Base-by-base conservation (phyloP, 1,140 invertebrate species). In the Antheraea mylitta region DNA sequence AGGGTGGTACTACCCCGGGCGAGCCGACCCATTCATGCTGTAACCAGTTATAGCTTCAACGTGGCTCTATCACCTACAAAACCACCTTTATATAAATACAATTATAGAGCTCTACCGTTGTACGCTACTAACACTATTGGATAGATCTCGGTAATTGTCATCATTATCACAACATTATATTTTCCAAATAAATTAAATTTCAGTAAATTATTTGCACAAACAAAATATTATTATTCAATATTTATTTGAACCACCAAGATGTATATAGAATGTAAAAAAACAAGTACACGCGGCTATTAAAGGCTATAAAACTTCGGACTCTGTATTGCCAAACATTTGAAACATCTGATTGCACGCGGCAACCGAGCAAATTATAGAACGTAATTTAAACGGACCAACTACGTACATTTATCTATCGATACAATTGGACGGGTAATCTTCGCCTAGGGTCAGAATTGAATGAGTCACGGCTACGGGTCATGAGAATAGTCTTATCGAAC, bases 341-440 rank as follows among this genome's bases (percentile, higher is more conserved):
- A 36, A 58, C 59, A 64, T 30, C 38, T 11, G 38, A 53, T 53
- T 53, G 11, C 45, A 53, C 16, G 45, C 10, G 45, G 48, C 42
- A 67, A 58, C 45, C 70, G 48, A 16, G 45, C 45, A 64, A 67
- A 64, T 67, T 71, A 65, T 58, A 58, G 58, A 58, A 67, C 36
- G 58, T 62, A 64, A 13, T 37, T 13, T 6, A 16, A 67, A 59
- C 48, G 19, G 18, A 18, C 18, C 53, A 30, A 16, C 58, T 16
- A 68, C 67, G 65, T 63, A 68, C 69, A 69, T 13, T n/a, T n/a
- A 67, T 65, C 62, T 36, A 62, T 38, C 53, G 66, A 69, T 74
- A 59, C 68, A 74, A 78, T 80, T 76, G 69, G 72, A 42, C 58
- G 72, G 38, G n/a, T 69, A 70, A 78, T 75, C 59, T 58, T 72